Percentiles rank a stretch among this genome's conserved stretches.
These are phyloP conservation scores for Acronicta alni DNA, from an alignment of 2,888 invertebrate genomes.

Conservation along the genomic window DNA sequence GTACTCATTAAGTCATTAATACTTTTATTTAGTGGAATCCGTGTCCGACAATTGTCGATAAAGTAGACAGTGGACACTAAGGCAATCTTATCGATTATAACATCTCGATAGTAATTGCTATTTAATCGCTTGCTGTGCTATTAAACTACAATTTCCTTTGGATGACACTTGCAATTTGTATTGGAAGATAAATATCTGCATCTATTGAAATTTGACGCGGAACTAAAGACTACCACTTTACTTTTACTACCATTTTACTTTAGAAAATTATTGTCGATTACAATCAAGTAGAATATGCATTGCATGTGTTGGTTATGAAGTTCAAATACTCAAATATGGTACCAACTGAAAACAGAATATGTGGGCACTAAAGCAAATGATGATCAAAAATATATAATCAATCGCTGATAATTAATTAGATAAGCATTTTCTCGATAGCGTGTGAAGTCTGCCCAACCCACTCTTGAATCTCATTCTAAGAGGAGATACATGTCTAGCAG, in stretches of 20 bases:
- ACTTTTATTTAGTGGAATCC: neutral
- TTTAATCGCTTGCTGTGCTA: conserved; percentile 30
- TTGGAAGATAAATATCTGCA: conserved; percentile 37
- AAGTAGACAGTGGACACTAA: neutral
- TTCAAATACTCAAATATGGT: too few relatives aligned
- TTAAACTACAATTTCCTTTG: conserved; percentile 48
- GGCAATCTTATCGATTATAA: conserved; percentile 45
- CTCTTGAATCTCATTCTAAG: too few relatives aligned
- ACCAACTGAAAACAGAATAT: too few relatives aligned
- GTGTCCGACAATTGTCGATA: neutral
- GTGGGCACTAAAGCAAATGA: too few relatives aligned
- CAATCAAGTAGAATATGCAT: neutral
- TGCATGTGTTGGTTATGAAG: too few relatives aligned
- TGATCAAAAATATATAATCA: too few relatives aligned
- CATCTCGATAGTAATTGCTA: conserved; percentile 37
- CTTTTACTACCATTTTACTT: conserved; percentile 26
- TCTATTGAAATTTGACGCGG: conserved; percentile 34
- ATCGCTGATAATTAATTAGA: too few relatives aligned
- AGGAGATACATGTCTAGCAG: too few relatives aligned
- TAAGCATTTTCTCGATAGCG: too few relatives aligned
- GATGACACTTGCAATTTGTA: conserved; percentile 48
- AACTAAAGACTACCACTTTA: conserved; percentile 15
- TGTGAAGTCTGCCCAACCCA: too few relatives aligned
- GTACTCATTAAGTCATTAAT: too few relatives aligned
- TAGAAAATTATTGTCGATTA: neutral